Conservation (phyloP, 2,888 invertebrate species). For the Coelogynopora nodosa region DNA sequence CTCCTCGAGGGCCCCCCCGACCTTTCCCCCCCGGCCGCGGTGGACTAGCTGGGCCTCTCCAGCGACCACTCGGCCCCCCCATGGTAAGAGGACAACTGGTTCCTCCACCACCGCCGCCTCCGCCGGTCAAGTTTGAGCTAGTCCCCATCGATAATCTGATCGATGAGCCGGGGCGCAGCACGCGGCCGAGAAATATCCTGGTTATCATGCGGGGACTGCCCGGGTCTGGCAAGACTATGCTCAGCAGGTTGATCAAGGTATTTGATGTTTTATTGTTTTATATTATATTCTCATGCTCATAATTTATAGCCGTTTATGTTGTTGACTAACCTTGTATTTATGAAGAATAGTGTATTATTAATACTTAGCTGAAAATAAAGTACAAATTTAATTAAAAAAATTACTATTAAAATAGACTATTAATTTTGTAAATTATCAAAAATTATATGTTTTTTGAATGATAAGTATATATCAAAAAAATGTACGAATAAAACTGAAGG, state of each 20-base stretch:
- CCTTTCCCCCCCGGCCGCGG: not conserved
- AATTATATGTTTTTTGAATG: too few relatives aligned
- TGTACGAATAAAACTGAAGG: too few relatives aligned
- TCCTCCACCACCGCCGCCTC: conserved; percentile 35
- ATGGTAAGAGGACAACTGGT: not conserved
- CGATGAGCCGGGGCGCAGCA: conserved; percentile 73
- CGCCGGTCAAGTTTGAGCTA: conserved; percentile 32
- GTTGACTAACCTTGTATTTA: too few relatives aligned
- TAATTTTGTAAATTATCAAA: too few relatives aligned
- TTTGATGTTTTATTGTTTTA: not conserved
- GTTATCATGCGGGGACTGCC: conserved; percentile 86
- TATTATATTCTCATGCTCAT: too few relatives aligned
- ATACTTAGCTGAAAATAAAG: too few relatives aligned
- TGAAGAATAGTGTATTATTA: too few relatives aligned
- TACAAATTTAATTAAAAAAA: too few relatives aligned
- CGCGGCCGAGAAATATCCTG: conserved; percentile 75
- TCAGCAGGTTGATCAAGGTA: conserved; percentile 58
- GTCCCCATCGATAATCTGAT: conserved; percentile 64
- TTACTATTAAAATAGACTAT: too few relatives aligned
- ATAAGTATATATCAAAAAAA: too few relatives aligned
- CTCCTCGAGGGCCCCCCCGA: not conserved
- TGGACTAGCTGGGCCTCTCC: not conserved
- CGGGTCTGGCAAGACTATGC: conserved; percentile 85
- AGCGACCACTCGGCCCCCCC: not conserved
- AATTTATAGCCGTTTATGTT: too few relatives aligned